A percentile compares a stretch with the other conserved stretches of the same genome.
Evolutionary conservation across 1,140 invertebrate species (phyloP).

Genomic region (Bombus turneri): DNA sequence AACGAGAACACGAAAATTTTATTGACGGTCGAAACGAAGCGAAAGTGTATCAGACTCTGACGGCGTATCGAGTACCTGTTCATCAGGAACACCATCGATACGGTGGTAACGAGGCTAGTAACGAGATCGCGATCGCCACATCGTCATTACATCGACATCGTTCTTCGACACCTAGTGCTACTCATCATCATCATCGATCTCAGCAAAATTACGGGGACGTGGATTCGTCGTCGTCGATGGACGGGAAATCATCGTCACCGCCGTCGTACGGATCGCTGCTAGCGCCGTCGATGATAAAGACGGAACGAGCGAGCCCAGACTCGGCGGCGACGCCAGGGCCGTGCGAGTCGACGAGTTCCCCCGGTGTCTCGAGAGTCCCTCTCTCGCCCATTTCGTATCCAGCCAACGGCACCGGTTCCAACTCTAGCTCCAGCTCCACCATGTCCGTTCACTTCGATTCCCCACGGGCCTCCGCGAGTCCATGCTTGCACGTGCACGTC

Average conservation of each 20-base stretch:
- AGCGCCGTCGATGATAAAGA: constrained; percentile 74
- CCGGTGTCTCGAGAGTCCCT: constrained; percentile 37
- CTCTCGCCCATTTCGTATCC: constrained; percentile 60
- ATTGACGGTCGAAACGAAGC: constrained; percentile 31
- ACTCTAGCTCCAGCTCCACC: constrained; percentile 31
- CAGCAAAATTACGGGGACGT: constrained; percentile 52
- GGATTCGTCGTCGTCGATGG: constrained; percentile 51
- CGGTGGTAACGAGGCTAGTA: not conserved
- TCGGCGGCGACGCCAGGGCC: constrained; percentile 73
- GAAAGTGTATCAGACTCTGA: constrained; percentile 59
- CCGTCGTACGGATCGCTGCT: constrained; percentile 45
- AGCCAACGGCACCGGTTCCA: constrained; percentile 59
- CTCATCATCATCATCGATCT: constrained; percentile 50
- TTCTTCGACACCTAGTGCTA: constrained; percentile 18
- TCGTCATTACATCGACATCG: constrained; percentile 42
- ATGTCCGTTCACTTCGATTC: constrained; percentile 59
- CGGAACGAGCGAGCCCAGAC: constrained; percentile 76
- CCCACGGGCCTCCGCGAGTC: constrained; percentile 47
- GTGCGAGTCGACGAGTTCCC: constrained; percentile 73
- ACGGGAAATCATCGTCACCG: constrained; percentile 38
- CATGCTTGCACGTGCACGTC: constrained; percentile 62
- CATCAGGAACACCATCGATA: constrained; percentile 28
- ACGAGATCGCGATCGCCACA: constrained; percentile 19
- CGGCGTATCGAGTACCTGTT: constrained; percentile 27
- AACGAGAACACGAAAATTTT: constrained; percentile 47